Conservation (phyloP, 2,113 vertebrate species). For the Thinocorus orbignyianus region DNA sequence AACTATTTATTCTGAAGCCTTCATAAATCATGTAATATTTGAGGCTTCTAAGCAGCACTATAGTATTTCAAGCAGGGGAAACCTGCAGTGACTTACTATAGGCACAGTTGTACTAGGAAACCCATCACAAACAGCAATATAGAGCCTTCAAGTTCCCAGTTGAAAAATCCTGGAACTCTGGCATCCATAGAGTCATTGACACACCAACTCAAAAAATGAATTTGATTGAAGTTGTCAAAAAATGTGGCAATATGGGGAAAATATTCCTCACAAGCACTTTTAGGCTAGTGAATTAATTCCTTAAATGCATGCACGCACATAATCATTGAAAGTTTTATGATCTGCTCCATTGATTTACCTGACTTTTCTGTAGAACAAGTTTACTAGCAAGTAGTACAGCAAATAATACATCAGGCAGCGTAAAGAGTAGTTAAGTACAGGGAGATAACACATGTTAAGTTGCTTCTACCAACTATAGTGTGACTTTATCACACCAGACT, state of each 20-base stretch:
- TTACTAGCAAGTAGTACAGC: neutral
- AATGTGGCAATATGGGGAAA: neutral
- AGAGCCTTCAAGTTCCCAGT: neutral
- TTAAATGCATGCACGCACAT: neutral
- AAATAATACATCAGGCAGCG: neutral
- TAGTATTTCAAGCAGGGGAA: neutral
- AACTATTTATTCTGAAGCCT: neutral
- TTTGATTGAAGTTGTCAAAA: neutral
- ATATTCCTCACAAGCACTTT: neutral
- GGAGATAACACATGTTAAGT: neutral
- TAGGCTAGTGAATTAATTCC: neutral
- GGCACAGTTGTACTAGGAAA: neutral
- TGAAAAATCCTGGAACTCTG: neutral
- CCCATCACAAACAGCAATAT: rapidly evolving
- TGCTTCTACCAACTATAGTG: neutral
- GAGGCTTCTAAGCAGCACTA: neutral
- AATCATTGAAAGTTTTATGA: neutral
- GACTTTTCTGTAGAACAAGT: neutral
- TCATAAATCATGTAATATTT: neutral
- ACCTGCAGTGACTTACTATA: neutral
- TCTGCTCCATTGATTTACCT: neutral
- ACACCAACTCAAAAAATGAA: neutral
- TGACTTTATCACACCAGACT: neutral
- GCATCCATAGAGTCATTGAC: neutral
- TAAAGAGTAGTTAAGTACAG: neutral